These are phyloP conservation scores for Plebejus anna DNA, from an alignment of 2,888 invertebrate species.

Conservation along the genomic window DNA sequence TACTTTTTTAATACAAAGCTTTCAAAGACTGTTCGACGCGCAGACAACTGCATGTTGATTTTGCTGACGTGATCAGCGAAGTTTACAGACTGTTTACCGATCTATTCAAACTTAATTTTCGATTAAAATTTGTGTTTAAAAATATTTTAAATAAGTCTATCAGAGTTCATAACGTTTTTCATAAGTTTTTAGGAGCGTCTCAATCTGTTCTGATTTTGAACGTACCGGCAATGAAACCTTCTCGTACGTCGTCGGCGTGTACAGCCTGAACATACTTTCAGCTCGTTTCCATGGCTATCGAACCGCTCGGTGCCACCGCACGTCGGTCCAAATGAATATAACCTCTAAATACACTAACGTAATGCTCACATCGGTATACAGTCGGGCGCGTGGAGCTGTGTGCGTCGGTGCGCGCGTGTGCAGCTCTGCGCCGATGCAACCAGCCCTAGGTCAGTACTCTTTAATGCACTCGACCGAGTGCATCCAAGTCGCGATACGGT, in stretches of 20 bases:
- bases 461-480: constrained; percentile 48
- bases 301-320: constrained; percentile 36
- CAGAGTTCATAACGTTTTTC: neutral
- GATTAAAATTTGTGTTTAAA: neutral
- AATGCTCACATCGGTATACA: constrained; percentile 32
- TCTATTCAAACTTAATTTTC: neutral
- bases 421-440: constrained; percentile 49
- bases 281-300: constrained; percentile 41
- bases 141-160: neutral
- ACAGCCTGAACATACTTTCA: constrained; percentile 37
- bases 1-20: neutral
- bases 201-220: neutral
- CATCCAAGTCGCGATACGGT: constrained; percentile 41
- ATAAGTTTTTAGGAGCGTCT: neutral
- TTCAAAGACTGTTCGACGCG: neutral
- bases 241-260: neutral
- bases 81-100: neutral
- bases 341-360: constrained; percentile 3
- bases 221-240: constrained; percentile 18
- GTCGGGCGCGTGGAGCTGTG: constrained; percentile 33
- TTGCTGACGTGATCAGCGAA: neutral
- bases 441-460: constrained; percentile 54
- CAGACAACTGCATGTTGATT: neutral
- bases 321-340: constrained; percentile 23
- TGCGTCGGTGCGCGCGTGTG: constrained; percentile 41